Evolutionary conservation across 2,797 vertebrate species (phyloP), one percentile per base, ranked within the genome.

Genomic region (Lycodopsis pacificus): DNA sequence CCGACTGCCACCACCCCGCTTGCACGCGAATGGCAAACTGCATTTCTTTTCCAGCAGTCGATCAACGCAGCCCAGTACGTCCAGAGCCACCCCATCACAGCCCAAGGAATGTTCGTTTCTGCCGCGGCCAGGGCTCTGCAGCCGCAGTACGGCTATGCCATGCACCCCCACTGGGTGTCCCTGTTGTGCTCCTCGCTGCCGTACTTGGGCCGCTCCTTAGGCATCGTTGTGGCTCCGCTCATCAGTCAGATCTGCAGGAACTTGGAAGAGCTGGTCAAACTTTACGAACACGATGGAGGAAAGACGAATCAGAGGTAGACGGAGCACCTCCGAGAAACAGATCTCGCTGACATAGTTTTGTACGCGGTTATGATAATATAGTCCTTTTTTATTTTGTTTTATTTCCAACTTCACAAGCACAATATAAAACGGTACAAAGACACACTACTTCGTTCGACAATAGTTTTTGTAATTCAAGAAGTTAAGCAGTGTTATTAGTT

Each of bases 111-210:
- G 90, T 98, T 99, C 44, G 97, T 99, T 30, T 97, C 97, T 0
- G 98, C 98, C 0, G 98, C 97, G 44, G 96, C 97, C n/a, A 88
- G 96, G 49, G 97, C 97, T 10, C 92, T 99, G 73, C 97, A 97
- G 85, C 97, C 97, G 0, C 97, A 97, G 78, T 98, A 98, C 0
- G 97, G 98, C 67, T 97, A 97, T 0, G 94, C 96, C 53, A 97
- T 99, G 97, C 98, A 99, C 89, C 96, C 97, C 1, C 95, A 97
- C 38, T 99, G 98, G 98, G 97, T 99, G 65, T 93, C 94, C 3
- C 90, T 99, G 86, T 95, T 99, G 83, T 97, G 97, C 0, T 91
- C 94, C 15, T 96, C 95, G 15, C 91, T 99, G 88, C 98, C 97
- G 0, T 99, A 97, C 88, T 93, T 99, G 56, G 98, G 98, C 0